Evolutionary conservation across 2,113 vertebrate genomes (phyloP).

Genomic region (Lontra canadensis): DNA sequence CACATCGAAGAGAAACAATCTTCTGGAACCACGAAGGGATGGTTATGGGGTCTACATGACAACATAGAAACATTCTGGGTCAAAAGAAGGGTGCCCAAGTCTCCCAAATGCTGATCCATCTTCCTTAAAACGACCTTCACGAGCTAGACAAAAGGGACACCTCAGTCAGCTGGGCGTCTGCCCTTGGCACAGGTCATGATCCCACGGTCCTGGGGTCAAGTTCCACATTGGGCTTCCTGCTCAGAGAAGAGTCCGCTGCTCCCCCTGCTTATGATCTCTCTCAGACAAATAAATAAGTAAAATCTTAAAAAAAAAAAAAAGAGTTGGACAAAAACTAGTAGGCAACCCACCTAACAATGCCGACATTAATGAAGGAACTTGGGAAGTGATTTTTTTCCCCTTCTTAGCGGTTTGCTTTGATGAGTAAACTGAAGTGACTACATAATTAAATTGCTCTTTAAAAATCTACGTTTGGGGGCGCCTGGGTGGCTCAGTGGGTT

Average conservation of each 20-base stretch:
- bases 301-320: not conserved
- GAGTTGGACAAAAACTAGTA: not conserved
- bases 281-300: no score
- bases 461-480: no score
- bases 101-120: not conserved
- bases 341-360: not conserved
- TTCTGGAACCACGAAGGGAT: not conserved
- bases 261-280: no score
- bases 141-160: not conserved
- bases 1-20: not conserved
- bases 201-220: no score
- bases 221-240: no score
- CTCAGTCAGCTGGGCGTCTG: no score
- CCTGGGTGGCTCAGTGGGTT: no score
- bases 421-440: not conserved
- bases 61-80: not conserved
- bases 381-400: not conserved
- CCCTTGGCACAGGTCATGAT: no score
- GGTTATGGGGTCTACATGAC: not conserved
- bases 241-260: no score
- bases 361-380: not conserved
- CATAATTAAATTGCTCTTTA: not conserved
- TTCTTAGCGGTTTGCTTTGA: not conserved
- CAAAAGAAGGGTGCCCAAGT: not conserved
- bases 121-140: not conserved